Percentiles rank a stretch among this genome's conserved stretches.
Evolutionary conservation across 2,113 vertebrate species (phyloP).

Genomic region (Fregetta grallaria): DNA sequence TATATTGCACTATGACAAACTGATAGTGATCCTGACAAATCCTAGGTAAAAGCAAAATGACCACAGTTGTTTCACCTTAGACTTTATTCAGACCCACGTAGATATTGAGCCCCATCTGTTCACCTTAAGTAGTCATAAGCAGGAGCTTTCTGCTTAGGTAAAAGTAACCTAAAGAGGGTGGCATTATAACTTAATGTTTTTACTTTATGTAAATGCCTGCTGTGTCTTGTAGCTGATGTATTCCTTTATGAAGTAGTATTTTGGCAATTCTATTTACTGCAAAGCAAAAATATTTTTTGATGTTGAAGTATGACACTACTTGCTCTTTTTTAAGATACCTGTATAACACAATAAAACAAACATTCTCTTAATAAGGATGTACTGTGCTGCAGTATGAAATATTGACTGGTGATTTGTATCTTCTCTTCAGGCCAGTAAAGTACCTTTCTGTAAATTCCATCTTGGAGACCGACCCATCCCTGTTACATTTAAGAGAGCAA

Average conservation of each 20-base stretch:
- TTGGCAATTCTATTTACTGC: neutral
- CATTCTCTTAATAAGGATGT: rapidly evolving
- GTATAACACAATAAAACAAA: neutral
- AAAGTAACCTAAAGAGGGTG: neutral
- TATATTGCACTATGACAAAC: neutral
- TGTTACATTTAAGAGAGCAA: conserved; percentile 96
- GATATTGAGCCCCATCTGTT: neutral
- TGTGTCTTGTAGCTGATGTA: neutral
- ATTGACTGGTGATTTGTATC: neutral
- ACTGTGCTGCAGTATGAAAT: neutral
- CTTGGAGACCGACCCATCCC: conserved; percentile 96
- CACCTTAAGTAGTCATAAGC: neutral
- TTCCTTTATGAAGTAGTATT: neutral
- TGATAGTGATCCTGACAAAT: neutral
- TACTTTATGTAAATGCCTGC: neutral
- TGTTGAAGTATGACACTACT: neutral
- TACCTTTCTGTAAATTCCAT: conserved; percentile 98
- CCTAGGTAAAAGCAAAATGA: neutral
- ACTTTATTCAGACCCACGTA: neutral
- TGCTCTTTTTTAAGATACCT: neutral
- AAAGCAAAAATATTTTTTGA: neutral
- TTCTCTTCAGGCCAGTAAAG: conserved; percentile 85
- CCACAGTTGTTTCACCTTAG: neutral
- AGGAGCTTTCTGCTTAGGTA: neutral
- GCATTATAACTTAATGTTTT: neutral